Conservation (phyloP, 2,888 invertebrate genomes). For the Euproctis similis region DNA sequence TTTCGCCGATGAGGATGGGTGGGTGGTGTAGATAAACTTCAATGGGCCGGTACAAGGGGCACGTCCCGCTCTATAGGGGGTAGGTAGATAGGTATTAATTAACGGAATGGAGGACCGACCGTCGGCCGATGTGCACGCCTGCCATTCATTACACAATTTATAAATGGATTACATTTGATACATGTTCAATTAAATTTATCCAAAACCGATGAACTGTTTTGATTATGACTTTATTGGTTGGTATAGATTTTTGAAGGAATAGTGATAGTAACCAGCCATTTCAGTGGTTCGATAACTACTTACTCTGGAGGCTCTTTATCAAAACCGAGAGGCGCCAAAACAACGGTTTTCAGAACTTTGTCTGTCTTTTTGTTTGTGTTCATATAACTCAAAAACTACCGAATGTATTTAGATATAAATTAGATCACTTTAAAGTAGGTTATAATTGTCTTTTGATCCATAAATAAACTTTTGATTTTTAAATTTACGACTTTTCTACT, state of each 20-base stretch:
- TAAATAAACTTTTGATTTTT: too few relatives aligned
- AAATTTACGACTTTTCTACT: too few relatives aligned
- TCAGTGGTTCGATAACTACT: too few relatives aligned
- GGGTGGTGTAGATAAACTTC: conserved; percentile 17
- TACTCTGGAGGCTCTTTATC: too few relatives aligned
- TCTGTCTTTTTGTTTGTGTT: too few relatives aligned
- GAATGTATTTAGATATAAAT: too few relatives aligned
- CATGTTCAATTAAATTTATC: conserved; percentile 44
- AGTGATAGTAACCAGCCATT: too few relatives aligned
- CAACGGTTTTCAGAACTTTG: too few relatives aligned
- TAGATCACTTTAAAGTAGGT: too few relatives aligned
- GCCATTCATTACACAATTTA: conserved; percentile 30
- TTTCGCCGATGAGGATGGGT: conserved; percentile 12
- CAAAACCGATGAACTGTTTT: conserved; percentile 25
- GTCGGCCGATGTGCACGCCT: conserved; percentile 28
- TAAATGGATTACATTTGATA: conserved; percentile 66
- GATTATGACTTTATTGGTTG: conserved; percentile 6
- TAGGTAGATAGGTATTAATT: conserved; percentile 58
- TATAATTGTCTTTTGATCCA: too few relatives aligned
- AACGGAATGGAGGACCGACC: conserved; percentile 42
- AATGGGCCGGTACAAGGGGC: conserved; percentile 27
- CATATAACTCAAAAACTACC: too few relatives aligned
- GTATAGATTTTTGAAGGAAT: conserved; percentile 7
- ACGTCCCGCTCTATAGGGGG: conserved; percentile 29
- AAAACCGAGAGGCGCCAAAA: too few relatives aligned